phyloP scores from a whole-genome alignment of 1,140 invertebrate genomes.

The Atta cephalotes region DNA sequence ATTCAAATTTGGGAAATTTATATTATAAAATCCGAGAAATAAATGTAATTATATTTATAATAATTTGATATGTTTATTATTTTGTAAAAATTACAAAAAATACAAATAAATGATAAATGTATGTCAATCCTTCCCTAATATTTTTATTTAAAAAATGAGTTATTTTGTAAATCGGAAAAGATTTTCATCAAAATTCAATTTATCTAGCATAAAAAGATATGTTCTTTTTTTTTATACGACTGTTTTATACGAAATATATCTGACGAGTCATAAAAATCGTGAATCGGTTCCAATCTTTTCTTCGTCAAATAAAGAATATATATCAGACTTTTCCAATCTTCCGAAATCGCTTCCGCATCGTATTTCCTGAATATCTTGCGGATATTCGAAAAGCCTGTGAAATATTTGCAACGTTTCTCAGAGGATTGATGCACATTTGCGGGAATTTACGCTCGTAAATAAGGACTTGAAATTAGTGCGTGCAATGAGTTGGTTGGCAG shows the following conservation, averaged over 20 bases:
- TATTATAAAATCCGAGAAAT: not conserved
- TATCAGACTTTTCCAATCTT: conserved; percentile 13
- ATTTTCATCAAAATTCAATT: not conserved
- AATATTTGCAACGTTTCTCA: conserved; percentile 3
- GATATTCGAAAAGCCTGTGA: not conserved
- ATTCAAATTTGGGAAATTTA: not conserved
- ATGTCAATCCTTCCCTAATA: not conserved
- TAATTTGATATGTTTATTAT: not conserved
- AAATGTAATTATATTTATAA: not conserved
- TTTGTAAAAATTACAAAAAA: not conserved
- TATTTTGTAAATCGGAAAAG: not conserved
- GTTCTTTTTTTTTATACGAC: not conserved
- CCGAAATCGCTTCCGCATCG: not conserved
- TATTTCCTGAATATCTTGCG: not conserved
- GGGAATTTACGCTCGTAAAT: conserved; percentile 8
- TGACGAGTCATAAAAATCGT: not conserved
- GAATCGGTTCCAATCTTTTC: not conserved
- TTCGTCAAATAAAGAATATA: not conserved
- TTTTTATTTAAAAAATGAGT: not conserved
- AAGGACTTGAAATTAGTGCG: not conserved
- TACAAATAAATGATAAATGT: not conserved
- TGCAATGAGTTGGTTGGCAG: not conserved
- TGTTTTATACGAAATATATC: not conserved
- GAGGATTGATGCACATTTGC: not conserved
- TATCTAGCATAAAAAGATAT: not conserved